A percentile compares a stretch with the other conserved stretches of the same genome.
Evolutionary conservation across 2,797 vertebrate genomes (phyloP).

Genomic region (Acanthornis magna): DNA sequence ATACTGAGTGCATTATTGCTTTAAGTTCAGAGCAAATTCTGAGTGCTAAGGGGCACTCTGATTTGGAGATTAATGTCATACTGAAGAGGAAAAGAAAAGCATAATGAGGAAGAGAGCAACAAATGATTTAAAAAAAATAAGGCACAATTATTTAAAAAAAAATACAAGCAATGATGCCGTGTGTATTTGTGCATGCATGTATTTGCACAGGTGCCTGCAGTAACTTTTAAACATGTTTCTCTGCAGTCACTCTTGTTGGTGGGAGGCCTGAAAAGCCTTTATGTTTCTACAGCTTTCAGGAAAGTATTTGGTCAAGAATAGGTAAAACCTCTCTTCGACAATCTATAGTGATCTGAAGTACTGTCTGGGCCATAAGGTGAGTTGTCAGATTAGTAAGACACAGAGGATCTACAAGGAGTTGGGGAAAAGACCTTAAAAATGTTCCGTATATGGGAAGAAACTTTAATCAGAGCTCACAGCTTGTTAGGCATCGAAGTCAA

Average conservation of each 20-base stretch:
- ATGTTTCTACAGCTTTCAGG: conserved; percentile 13
- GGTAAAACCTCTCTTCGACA: background rate
- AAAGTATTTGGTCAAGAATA: background rate
- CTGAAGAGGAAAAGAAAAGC: background rate
- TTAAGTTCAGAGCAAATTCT: background rate
- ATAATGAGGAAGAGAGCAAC: background rate
- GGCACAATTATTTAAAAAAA: background rate
- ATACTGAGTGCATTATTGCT: background rate
- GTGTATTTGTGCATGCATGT: background rate
- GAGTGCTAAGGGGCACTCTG: background rate
- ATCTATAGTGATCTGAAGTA: background rate
- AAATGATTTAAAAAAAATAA: background rate
- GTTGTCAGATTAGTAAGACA: background rate
- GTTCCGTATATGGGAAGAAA: conserved; percentile 8
- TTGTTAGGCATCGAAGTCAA: conserved; percentile 45
- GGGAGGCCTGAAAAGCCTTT: background rate
- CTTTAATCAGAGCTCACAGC: conserved; percentile 62
- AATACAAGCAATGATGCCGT: background rate
- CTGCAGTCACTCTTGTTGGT: background rate
- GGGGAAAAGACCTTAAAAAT: conserved; percentile 13
- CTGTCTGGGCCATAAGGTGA: background rate
- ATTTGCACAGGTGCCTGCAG: background rate
- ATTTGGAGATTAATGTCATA: background rate
- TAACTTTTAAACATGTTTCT: background rate
- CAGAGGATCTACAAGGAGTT: background rate